Evolutionary conservation across 2,113 vertebrate species (phyloP).

Genomic region (Tinamus guttatus): DNA sequence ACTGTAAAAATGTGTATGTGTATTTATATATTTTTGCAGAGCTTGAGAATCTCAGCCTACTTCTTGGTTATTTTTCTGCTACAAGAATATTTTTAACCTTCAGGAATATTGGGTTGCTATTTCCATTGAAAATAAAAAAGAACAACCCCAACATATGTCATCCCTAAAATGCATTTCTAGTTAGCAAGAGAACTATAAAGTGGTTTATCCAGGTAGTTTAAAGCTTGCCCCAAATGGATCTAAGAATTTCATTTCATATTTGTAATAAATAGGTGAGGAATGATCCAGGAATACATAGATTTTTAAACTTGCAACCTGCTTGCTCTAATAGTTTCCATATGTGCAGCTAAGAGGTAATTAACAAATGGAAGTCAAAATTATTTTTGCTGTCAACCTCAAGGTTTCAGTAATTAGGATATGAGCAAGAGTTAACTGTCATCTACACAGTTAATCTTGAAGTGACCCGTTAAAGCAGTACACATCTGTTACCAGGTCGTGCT

Average conservation of each 20-base stretch:
- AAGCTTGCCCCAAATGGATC: not conserved
- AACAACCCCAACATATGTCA: not conserved
- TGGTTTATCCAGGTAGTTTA: not conserved
- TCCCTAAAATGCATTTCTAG: not conserved
- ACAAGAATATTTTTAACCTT: not conserved
- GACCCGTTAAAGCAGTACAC: slow-evolving; percentile 36
- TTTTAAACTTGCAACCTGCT: not conserved
- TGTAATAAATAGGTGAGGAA: not conserved
- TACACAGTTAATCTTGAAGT: slow-evolving; percentile 48
- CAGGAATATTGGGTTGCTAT: not conserved
- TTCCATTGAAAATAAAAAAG: not conserved
- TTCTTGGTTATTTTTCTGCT: not conserved
- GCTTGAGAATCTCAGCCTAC: not conserved
- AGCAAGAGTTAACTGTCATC: slow-evolving; percentile 19
- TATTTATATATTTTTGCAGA: not conserved
- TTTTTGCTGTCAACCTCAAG: slow-evolving; percentile 15
- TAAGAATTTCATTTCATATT: not conserved
- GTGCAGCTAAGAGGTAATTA: not conserved
- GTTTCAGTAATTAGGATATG: slow-evolving; percentile 14
- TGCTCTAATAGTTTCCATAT: not conserved
- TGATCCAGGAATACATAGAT: not conserved
- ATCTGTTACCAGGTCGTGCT: slow-evolving; percentile 33
- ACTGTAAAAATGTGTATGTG: not conserved
- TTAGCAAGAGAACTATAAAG: not conserved
- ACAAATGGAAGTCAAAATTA: slow-evolving; percentile 4